Base-by-base conservation (phyloP, 2,113 vertebrate species). In the Chunga burmeisteri region DNA sequence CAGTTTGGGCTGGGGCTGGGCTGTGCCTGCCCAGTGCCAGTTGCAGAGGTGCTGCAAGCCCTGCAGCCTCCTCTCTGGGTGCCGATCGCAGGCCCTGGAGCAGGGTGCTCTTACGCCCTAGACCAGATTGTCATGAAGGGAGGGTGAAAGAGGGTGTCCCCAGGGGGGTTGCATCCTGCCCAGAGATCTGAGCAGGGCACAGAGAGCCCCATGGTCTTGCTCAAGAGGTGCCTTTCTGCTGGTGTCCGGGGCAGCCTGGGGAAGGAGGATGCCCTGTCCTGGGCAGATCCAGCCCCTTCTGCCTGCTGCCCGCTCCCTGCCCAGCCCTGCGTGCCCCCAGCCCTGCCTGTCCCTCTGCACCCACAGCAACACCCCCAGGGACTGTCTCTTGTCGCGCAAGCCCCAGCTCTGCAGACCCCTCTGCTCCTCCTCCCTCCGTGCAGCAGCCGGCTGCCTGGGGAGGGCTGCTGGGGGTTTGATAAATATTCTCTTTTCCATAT, bases 101-200 rank as follows among this genome's bases (percentile, higher is more conserved):
- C 0, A 2, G 26, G 13, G 11, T 20, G 42, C n/a, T 30, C 34
- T 58, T 71, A 40, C 0, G 4, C 13, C 47, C 50, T 62, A 32
- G 47, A 32, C 9, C 2, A 6, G 32, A 19, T 19, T 78, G 15
- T 78, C 9, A 5, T 27, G 34, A 56, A 52, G 42, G 30, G 17
- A 81, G 8, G 27, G 19, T 53, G 29, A 70, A 77, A 59, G 53
- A 52, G 30, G n/a, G 19, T 72, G 47, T 50, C 27, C 36, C 49
- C 47, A 27, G n/a, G n/a, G 9, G 26, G 17, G 2, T 81, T 1
- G 0, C 12, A 15, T 81, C 27, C 63, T 78, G 36, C 61, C 40
- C 36, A 34, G 46, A 75, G 53, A 38, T 8, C n/a, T 80, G 36
- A 0, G 0, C 26, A n/a, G 34, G 19, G 40, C 52, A 30, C 9